These are phyloP conservation scores for Volucella bombylans DNA, from an alignment of 2,888 invertebrate species.

Conservation along the genomic window DNA sequence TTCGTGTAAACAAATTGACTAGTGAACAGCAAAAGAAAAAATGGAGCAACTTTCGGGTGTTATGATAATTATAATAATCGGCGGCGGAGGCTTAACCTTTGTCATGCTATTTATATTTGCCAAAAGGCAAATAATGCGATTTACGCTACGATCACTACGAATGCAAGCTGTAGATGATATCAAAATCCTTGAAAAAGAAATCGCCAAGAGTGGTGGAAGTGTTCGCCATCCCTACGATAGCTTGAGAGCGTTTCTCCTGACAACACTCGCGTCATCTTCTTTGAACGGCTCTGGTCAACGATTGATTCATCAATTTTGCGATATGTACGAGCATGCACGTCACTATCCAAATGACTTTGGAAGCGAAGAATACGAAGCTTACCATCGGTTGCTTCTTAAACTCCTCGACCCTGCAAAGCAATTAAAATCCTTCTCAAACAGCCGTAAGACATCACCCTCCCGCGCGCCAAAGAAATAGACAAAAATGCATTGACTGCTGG, in stretches of 20 bases:
- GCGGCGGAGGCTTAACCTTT: constrained; percentile 92
- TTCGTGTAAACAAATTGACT: no score
- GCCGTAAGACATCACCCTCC: constrained; percentile 87
- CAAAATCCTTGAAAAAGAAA: constrained; percentile 89
- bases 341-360: constrained; percentile 95
- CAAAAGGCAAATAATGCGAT: constrained; percentile 96
- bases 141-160: constrained; percentile 93
- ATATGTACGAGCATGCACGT: constrained; percentile 92
- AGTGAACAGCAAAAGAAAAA: no score
- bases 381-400: constrained; percentile 88
- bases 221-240: constrained; percentile 91
- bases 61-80: constrained; percentile 93
- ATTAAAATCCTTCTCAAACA: constrained; percentile 88
- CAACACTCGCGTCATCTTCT: constrained; percentile 90
- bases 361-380: no score
- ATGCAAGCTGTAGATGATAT: no score
- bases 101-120: constrained; percentile 95
- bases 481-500: constrained; percentile 84
- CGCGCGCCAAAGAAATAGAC: constrained; percentile 86
- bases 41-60: constrained; percentile 88
- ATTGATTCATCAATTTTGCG: no score
- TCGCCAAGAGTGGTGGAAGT: constrained; percentile 88
- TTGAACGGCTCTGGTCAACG: constrained; percentile 92
- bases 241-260: constrained; percentile 90
- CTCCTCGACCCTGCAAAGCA: constrained; percentile 89